phyloP scores from a whole-genome alignment of 2,797 vertebrate species.

The Cossypha niveicapilla region DNA sequence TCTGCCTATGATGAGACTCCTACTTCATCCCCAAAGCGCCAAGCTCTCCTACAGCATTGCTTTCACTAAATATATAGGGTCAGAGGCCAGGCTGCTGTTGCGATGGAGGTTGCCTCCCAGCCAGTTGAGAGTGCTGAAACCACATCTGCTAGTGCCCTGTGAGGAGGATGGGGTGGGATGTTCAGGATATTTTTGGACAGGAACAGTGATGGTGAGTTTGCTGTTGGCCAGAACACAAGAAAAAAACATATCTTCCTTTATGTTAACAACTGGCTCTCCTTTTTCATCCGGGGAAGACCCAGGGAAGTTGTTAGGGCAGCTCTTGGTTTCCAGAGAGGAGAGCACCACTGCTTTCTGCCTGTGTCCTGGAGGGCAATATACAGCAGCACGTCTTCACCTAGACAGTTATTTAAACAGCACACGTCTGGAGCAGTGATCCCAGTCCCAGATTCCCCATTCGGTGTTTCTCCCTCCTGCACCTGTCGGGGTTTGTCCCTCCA shows the following conservation, averaged over 20 bases:
- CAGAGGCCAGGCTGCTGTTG: neutral
- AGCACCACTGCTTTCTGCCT: neutral
- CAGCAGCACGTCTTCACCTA: neutral
- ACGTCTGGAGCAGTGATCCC: neutral
- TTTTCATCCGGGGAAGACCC: neutral
- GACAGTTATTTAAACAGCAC: neutral
- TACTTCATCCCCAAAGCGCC: neutral
- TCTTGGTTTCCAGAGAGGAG: neutral
- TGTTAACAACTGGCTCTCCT: neutral
- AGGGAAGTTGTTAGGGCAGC: neutral
- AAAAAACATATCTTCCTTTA: neutral
- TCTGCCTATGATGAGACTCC: neutral
- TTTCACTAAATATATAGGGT: neutral
- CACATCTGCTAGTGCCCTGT: neutral
- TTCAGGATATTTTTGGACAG: neutral
- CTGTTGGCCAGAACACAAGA: neutral
- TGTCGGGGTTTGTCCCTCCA: fast-evolving
- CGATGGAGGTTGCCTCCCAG: neutral
- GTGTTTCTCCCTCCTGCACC: neutral
- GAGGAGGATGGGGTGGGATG: neutral
- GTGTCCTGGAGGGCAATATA: neutral
- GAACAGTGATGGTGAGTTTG: neutral
- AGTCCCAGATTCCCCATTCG: neutral
- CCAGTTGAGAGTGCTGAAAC: neutral
- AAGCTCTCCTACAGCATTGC: neutral